Evolutionary conservation across 2,888 invertebrate genomes (phyloP).

Genomic region (Scaptomyza tumidula): DNA sequence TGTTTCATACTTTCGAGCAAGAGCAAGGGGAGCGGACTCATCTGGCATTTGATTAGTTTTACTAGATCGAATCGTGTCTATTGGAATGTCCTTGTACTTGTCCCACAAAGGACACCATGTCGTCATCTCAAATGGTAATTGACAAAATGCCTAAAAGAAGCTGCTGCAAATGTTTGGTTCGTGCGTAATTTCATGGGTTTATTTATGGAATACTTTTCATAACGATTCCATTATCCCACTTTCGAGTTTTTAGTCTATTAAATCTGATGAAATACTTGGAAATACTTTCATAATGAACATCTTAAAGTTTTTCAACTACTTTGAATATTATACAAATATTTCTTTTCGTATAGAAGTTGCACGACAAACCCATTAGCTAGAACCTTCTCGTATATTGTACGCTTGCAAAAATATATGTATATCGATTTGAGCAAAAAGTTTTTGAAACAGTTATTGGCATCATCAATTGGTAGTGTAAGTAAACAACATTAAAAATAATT

Average conservation of each 20-base stretch:
- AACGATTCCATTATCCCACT: slow-evolving; percentile 32
- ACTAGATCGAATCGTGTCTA: slow-evolving; percentile 64
- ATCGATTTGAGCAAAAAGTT: slow-evolving; percentile 70
- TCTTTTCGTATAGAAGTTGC: not conserved
- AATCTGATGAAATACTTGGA: not conserved
- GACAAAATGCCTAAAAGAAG: slow-evolving; percentile 35
- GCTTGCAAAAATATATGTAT: slow-evolving; percentile 22
- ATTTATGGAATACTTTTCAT: slow-evolving; percentile 65
- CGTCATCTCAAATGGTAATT: slow-evolving; percentile 40
- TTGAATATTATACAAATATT: slow-evolving; percentile 17
- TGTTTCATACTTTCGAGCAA: slow-evolving; percentile 67
- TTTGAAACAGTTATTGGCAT: slow-evolving; percentile 79
- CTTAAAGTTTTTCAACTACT: slow-evolving; percentile 5
- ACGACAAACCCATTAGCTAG: slow-evolving; percentile 10
- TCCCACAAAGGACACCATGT: slow-evolving; percentile 12
- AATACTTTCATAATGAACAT: not conserved
- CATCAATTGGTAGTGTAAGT: slow-evolving; percentile 80
- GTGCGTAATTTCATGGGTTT: slow-evolving; percentile 69
- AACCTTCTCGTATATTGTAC: slow-evolving; percentile 26
- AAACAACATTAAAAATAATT: slow-evolving; percentile 82
- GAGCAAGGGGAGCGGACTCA: slow-evolving; percentile 56
- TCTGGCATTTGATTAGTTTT: slow-evolving; percentile 79
- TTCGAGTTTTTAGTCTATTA: not conserved
- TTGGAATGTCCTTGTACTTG: slow-evolving; percentile 29
- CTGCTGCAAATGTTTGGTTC: slow-evolving; percentile 47